A percentile compares a stretch with the other conserved stretches of the same genome.
Evolutionary conservation across 2,113 vertebrate species (phyloP).

Genomic region (Larimichthys polyactis): DNA sequence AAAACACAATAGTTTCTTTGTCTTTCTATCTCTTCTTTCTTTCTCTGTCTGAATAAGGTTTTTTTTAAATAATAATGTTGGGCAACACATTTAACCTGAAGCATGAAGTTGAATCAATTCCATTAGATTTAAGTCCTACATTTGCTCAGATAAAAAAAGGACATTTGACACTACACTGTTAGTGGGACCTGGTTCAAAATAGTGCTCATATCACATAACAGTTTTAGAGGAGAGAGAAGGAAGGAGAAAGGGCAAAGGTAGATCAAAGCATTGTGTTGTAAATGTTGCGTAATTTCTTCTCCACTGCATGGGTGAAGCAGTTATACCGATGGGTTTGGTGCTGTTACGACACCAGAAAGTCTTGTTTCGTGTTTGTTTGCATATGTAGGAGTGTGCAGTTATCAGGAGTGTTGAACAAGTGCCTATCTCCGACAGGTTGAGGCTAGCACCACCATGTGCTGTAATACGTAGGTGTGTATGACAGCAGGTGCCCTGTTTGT

Average conservation of each 20-base stretch:
- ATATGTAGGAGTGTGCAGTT: conserved; percentile 51
- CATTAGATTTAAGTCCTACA: conserved; percentile 16
- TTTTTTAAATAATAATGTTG: conserved; percentile 6
- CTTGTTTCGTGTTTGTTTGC: conserved; percentile 58
- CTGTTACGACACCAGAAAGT: conserved; percentile 57
- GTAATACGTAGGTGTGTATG: conserved; percentile 35
- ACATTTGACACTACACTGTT: conserved; percentile 28
- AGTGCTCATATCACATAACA: conserved; percentile 43
- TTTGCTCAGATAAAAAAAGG: conserved; percentile 26
- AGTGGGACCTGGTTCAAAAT: conserved; percentile 46
- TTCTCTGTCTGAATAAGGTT: neutral
- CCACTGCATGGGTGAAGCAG: conserved; percentile 37
- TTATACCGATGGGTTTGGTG: conserved; percentile 54
- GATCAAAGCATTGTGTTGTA: conserved; percentile 34
- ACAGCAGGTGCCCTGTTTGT: conserved; percentile 58
- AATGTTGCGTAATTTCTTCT: conserved; percentile 57
- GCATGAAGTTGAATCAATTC: conserved; percentile 21
- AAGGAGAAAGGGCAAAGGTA: conserved; percentile 59
- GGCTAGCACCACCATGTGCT: conserved; percentile 50
- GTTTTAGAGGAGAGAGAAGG: conserved; percentile 19
- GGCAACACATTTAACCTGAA: neutral
- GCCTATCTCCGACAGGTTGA: conserved; percentile 66
- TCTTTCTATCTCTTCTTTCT: neutral
- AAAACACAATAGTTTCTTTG: neutral
- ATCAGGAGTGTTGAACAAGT: conserved; percentile 50